phyloP scores from a whole-genome alignment of 2,888 invertebrate species.

The Microplitis deprimator region DNA sequence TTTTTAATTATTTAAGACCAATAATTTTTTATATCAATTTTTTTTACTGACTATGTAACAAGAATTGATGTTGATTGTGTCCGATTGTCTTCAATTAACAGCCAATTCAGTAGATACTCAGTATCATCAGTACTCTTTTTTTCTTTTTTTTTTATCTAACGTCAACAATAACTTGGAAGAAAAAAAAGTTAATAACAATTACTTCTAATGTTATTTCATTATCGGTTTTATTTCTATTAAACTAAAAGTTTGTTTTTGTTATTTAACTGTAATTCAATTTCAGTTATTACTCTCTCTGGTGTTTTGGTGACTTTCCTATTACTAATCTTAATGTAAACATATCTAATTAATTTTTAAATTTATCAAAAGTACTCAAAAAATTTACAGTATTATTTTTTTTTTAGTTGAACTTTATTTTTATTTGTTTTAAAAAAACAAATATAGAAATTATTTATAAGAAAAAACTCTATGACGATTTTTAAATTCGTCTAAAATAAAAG shows the following conservation, averaged over 20 bases:
- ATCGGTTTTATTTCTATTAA: background rate
- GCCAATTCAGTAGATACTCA: background rate
- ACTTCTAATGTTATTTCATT: background rate
- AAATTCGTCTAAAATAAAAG: background rate
- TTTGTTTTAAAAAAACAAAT: background rate
- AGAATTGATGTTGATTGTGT: background rate
- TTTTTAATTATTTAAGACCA: constrained; percentile 1
- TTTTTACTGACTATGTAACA: background rate
- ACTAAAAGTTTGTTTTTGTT: background rate
- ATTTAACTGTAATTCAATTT: background rate
- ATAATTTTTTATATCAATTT: background rate
- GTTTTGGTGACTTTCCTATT: background rate
- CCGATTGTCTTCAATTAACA: background rate
- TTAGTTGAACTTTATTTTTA: constrained; percentile 2
- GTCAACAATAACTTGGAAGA: constrained; percentile 14
- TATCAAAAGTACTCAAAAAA: background rate
- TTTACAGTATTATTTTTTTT: background rate
- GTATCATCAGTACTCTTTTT: constrained; percentile 12
- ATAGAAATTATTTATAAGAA: too few relatives aligned
- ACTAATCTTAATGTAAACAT: background rate
- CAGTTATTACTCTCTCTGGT: background rate
- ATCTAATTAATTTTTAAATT: background rate
- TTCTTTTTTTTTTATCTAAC: constrained; percentile 32
- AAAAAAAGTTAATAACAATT: background rate
- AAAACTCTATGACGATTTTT: too few relatives aligned